These are phyloP conservation scores for Gallinago undulata DNA, from an alignment of 2,113 vertebrate species.

Conservation along the genomic window DNA sequence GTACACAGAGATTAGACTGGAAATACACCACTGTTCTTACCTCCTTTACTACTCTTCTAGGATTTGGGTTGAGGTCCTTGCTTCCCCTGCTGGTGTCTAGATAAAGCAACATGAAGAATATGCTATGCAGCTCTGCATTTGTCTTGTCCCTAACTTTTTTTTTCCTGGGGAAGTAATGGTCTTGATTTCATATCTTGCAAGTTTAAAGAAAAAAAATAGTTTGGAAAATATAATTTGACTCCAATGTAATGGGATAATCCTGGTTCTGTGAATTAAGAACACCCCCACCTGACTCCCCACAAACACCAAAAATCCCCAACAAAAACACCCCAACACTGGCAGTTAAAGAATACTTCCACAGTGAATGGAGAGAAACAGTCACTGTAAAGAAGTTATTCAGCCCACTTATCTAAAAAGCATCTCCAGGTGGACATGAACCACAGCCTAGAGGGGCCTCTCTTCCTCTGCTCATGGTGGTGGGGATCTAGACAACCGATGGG, in stretches of 20 bases:
- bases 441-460: background rate
- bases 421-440: background rate
- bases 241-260: background rate
- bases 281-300: accelerated
- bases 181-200: background rate
- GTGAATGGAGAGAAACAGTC: background rate
- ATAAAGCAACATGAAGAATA: background rate
- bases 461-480: background rate
- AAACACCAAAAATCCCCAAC: background rate
- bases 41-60: background rate
- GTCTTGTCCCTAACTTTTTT: background rate
- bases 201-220: background rate
- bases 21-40: background rate
- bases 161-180: background rate
- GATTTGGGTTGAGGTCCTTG: background rate
- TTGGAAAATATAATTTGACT: background rate
- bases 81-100: background rate
- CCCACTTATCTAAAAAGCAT: background rate
- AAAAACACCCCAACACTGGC: background rate
- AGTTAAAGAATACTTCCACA: background rate
- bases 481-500: background rate
- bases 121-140: background rate
- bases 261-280: background rate
- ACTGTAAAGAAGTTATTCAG: background rate
- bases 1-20: background rate